A percentile compares a stretch with the other conserved stretches of the same genome.
phyloP scores from a whole-genome alignment of 2,888 invertebrate species.

The Eueremaeus valkanovi region DNA sequence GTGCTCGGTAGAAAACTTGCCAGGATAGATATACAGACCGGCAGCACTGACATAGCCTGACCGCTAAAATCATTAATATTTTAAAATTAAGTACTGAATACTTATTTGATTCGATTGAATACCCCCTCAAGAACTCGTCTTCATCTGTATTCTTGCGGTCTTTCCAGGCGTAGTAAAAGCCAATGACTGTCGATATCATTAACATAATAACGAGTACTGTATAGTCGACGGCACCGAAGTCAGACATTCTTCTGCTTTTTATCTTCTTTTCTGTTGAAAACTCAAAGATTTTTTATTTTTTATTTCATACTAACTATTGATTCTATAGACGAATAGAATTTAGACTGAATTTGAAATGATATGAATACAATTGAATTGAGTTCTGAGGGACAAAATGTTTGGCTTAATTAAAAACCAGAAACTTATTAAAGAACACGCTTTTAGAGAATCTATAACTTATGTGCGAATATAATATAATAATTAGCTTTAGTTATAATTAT shows the following conservation, averaged over 20 bases:
- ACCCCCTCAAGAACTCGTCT: slow-evolving; percentile 52
- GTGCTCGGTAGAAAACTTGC: slow-evolving; percentile 52
- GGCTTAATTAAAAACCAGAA: no score
- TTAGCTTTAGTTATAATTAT: no score
- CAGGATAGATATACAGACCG: slow-evolving; percentile 52
- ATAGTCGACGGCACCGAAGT: slow-evolving; percentile 48
- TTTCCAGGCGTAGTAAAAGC: slow-evolving; percentile 56
- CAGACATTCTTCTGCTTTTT: no score
- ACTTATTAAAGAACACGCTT: background rate
- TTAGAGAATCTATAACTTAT: background rate
- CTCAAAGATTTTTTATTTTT: no score
- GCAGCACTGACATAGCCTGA: slow-evolving; percentile 51
- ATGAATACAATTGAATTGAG: no score
- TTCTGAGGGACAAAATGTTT: no score
- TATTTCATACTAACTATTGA: no score
- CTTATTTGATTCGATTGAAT: background rate
- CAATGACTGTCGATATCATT: slow-evolving; percentile 51
- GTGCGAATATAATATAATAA: no score
- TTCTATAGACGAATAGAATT: no score
- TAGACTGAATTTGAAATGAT: no score
- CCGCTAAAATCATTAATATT: no score
- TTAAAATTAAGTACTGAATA: background rate
- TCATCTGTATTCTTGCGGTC: slow-evolving; percentile 57
- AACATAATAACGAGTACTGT: slow-evolving; percentile 50
- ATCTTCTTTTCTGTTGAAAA: no score